Evolutionary conservation across 2,888 invertebrate genomes (phyloP), one percentile per base, ranked within the genome.

Genomic region (Smittia aterrima): DNA sequence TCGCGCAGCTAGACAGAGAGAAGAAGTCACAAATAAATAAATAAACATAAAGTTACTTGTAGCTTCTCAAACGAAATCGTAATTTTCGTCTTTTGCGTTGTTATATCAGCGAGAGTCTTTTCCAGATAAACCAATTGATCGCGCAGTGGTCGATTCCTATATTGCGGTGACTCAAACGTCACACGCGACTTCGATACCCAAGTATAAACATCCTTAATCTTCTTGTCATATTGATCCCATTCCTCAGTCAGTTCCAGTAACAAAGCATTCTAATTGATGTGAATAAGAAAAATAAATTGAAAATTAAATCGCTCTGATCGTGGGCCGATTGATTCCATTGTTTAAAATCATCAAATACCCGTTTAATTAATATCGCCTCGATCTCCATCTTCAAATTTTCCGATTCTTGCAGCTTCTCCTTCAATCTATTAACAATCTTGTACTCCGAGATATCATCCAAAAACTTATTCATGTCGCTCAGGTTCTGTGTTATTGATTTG

Each of bases 171-270:
- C 75, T 93, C 94, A 66, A 95, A 82, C 68, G 88, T 86, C 77
- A 89, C 87, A 77, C 88, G 86, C 7, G 95, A 90, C 79, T 95
- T 95, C 76, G 96, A 95, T 78, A 96, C 88, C 95, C 96, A 97
- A 77, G 87, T 86, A 76, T 89, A 90, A 64, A 93, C 92, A 78
- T 96, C 96, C 82, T 93, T 92, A 82, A 96, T 88, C 83, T 97
- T 96, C 82, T 89, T 92, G 83, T 96, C 96, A 83, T 95, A 96
- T 82, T 96, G 93, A 81, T 96, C 95, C 94, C 96, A 96, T 85
- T 96, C 96, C 81, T 96, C 95, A 66, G 92, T 91, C 72, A 95
- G 90, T 84, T 96, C 96, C 86, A 93, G 93, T 75, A 96, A 86
- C 78, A 95, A 84, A 64, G 93, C 91, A 81, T 92, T 92, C 94